Evolutionary conservation across 2,888 invertebrate genomes (phyloP), one percentile per base, ranked within the genome.

Genomic region (Epinotia demarniana): DNA sequence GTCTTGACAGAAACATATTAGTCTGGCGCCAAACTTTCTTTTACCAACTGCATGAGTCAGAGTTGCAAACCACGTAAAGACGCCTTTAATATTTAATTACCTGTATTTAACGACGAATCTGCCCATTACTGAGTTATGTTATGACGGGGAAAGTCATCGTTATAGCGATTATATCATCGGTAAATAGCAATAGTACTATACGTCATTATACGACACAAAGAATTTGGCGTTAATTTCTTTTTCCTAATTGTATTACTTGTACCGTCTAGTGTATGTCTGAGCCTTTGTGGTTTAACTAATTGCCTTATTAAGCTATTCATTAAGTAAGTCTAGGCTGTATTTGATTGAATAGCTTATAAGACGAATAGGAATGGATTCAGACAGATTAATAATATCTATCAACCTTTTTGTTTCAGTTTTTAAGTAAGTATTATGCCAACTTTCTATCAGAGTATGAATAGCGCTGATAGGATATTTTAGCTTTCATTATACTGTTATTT

Each of bases 121-220:
- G 23, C 58, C 33, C 58, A 74, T 53, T 57, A 62, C 49, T 64
- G 46, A 46, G 57, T 69, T 69, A 69, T 74, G 57, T 69, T 69
- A 69, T 74, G 69, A 73, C 58, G 33, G 69, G n/a, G 69, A 72
- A 66, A 74, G 63, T 33, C 27, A 33, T 57, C 27, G 61, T 69
- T 62, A 73, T 43, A 60, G 18, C n/a, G 27, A 49, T 74, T 69
- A 70, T 69, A 49, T 57, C 74, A 74, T 23, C 11, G 68, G 57
- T 74, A 63, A 69, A 69, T 74, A 74, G 63, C 33, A 2, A 58
- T 16, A 9, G 3, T 62, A 6, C n/a, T 16, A 27, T 61, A 8
- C 13, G 23, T 13, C 13, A 58, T 13, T 19, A 61, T 61, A 33
- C 8, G 18, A 62, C 62, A n/a, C n/a, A 62, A 62, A 8, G 46